Percentiles rank a stretch among this genome's conserved stretches.
Evolutionary conservation across 1,140 invertebrate species (phyloP).

Genomic region (Carcinoscorpius rotundicauda): DNA sequence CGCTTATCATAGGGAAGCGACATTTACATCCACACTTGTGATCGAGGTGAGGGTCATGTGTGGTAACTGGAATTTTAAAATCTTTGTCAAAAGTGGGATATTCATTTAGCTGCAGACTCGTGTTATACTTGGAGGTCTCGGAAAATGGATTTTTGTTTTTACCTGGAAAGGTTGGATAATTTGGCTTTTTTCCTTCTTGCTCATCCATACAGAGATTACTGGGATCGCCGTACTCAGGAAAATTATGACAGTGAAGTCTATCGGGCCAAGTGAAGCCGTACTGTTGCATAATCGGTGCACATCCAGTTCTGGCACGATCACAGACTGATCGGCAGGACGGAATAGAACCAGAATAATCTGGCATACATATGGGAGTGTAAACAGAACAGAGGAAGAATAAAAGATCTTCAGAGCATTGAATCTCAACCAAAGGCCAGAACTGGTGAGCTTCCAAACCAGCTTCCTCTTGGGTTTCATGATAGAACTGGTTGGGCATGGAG

Average conservation of each 20-base stretch:
- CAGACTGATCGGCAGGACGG: constrained; percentile 91
- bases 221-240: constrained; percentile 64
- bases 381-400: constrained; percentile 51
- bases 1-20: constrained; percentile 53
- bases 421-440: constrained; percentile 38
- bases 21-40: constrained; percentile 61
- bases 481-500: constrained; percentile 88
- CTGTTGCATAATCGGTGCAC: constrained; percentile 88
- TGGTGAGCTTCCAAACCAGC: constrained; percentile 49
- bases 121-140: too few relatives aligned
- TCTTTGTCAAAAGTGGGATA: too few relatives aligned
- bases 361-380: constrained; percentile 47
- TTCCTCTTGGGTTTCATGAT: constrained; percentile 87
- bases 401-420: constrained; percentile 71
- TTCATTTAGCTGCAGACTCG: too few relatives aligned
- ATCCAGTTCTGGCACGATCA: constrained; percentile 76
- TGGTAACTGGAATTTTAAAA: too few relatives aligned
- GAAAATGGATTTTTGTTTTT: too few relatives aligned
- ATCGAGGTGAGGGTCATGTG: too few relatives aligned
- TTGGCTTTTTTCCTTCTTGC: constrained; percentile 27
- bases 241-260: constrained; percentile 79
- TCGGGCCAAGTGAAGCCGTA: constrained; percentile 97
- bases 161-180: too few relatives aligned
- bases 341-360: constrained; percentile 70
- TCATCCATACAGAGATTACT: constrained; percentile 86